These are phyloP conservation scores for Stichopus chloronotus DNA, from an alignment of 35 echinoderm and acorn worm species.

Conservation along the genomic window DNA sequence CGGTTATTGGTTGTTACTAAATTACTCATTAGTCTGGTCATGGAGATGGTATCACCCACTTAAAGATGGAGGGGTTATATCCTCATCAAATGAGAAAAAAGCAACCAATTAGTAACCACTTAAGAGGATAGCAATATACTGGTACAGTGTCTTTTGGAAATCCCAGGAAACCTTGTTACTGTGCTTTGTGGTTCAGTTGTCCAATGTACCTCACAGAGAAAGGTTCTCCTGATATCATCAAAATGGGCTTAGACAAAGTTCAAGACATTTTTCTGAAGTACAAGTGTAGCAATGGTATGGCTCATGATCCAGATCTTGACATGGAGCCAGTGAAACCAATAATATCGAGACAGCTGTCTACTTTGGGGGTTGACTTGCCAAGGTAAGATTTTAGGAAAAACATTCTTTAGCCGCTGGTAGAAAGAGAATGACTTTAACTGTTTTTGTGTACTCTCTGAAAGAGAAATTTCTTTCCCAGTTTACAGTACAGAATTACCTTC, in stretches of 20 bases:
- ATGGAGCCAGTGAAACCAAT: not conserved
- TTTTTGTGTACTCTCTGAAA: not conserved
- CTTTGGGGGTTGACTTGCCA: constrained; percentile 5
- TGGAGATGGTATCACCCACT: no score
- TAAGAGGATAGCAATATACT: no score
- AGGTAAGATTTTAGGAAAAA: constrained; percentile 21
- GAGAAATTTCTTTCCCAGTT: not conserved
- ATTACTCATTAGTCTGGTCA: no score
- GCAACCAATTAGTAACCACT: no score
- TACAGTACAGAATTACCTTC: not conserved
- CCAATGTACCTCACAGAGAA: not conserved
- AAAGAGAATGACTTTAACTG: not conserved
- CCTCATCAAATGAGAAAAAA: no score
- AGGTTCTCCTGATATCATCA: not conserved
- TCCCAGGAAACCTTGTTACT: no score
- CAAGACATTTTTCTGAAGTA: not conserved
- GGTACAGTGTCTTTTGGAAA: no score
- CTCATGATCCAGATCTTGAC: not conserved
- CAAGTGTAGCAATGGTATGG: not conserved
- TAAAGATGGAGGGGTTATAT: no score
- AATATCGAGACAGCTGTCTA: not conserved
- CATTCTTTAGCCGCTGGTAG: not conserved
- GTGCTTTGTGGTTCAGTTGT: not conserved
- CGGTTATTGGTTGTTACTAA: no score
- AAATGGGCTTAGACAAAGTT: constrained; percentile 15